Evolutionary conservation across 1,140 invertebrate genomes (phyloP).

Genomic region (Zaprionus africanus): DNA sequence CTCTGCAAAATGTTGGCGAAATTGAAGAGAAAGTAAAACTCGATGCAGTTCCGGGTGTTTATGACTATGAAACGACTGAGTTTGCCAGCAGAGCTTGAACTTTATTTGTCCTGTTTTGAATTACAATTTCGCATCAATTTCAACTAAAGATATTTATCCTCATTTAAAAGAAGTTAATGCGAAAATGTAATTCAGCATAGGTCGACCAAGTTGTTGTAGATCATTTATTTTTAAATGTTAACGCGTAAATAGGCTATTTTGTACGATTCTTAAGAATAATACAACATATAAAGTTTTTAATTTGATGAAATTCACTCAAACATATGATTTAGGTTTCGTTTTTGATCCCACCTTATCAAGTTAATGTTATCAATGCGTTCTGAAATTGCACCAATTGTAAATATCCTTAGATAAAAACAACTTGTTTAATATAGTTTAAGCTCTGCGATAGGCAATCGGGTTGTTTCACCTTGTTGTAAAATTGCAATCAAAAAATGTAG

Average conservation of each 20-base stretch:
- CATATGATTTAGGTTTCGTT: background rate
- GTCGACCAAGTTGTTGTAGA: background rate
- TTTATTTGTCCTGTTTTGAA: background rate
- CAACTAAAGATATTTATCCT: background rate
- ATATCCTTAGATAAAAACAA: background rate
- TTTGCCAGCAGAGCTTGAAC: slow-evolving; percentile 29
- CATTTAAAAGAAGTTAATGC: background rate
- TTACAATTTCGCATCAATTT: background rate
- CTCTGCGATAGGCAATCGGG: background rate
- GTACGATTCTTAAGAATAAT: slow-evolving; percentile 34
- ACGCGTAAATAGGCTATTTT: slow-evolving; percentile 44
- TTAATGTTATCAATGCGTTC: background rate
- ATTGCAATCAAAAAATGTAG: slow-evolving; percentile 35
- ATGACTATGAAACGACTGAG: slow-evolving; percentile 9
- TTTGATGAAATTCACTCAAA: background rate
- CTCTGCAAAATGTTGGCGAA: background rate
- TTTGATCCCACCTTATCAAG: background rate
- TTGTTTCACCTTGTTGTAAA: slow-evolving; percentile 28
- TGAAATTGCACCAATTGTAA: slow-evolving; percentile 4
- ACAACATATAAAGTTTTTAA: slow-evolving; percentile 12
- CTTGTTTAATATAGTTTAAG: background rate
- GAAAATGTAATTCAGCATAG: background rate
- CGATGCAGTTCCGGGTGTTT: background rate
- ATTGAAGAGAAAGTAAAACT: background rate
- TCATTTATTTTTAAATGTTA: slow-evolving; percentile 15